A percentile compares a stretch with the other conserved stretches of the same genome.
Evolutionary conservation across 1,140 invertebrate genomes (phyloP).

Genomic region (Schlechtendalia chinensis): DNA sequence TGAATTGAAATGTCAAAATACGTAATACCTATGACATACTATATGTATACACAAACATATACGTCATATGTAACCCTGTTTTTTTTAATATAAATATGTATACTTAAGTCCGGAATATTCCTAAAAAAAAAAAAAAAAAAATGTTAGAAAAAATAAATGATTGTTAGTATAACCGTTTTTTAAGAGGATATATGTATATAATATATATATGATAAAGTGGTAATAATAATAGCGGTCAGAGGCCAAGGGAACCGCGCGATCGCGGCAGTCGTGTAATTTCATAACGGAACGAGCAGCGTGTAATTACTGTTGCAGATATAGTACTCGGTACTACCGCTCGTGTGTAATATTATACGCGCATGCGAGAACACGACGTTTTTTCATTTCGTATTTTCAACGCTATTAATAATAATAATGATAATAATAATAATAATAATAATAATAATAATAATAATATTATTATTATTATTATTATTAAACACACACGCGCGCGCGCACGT

Average conservation of each 20-base stretch:
- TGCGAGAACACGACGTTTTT: no score
- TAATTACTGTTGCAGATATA: conserved; percentile 9
- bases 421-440: no score
- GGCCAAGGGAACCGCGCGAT: background rate
- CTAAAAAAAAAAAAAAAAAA: background rate
- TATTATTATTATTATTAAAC: no score
- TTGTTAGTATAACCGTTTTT: background rate
- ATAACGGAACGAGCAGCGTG: background rate
- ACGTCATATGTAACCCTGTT: background rate
- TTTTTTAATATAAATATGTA: no score
- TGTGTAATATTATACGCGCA: background rate
- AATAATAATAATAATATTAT: background rate
- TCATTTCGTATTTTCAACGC: background rate
- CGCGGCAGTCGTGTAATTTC: background rate
- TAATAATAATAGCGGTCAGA: background rate
- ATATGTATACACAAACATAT: no score
- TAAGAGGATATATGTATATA: background rate
- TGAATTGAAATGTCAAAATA: no score
- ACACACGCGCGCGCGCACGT: no score
- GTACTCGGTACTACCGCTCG: background rate
- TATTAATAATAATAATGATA: background rate
- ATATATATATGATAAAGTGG: background rate
- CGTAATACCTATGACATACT: background rate
- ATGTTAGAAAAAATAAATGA: no score
- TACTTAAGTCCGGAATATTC: background rate